phyloP scores from a whole-genome alignment of 2,113 vertebrate genomes.

The Aptenodytes patagonicus region DNA sequence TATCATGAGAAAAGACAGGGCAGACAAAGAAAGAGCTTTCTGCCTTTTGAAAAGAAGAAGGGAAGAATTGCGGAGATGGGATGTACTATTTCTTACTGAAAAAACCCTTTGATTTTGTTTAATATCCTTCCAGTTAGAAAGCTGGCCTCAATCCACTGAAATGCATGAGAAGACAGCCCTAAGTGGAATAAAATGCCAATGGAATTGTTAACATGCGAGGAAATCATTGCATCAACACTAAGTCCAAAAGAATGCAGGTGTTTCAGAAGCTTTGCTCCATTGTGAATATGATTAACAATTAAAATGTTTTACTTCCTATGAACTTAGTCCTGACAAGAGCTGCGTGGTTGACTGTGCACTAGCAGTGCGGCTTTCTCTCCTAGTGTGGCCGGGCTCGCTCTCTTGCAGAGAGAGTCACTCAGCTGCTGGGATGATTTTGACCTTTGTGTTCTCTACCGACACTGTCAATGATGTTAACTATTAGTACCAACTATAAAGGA shows the following conservation, averaged over 20 bases:
- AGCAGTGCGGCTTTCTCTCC: not conserved
- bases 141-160: slow-evolving; percentile 1
- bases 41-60: not conserved
- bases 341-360: not conserved
- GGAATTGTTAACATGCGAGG: not conserved
- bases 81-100: not conserved
- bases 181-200: slow-evolving; percentile 2
- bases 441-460: not conserved
- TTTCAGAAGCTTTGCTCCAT: not conserved
- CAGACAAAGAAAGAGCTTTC: not conserved
- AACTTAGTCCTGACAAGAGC: not conserved
- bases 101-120: not conserved
- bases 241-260: not conserved
- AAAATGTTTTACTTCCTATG: not conserved
- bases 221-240: not conserved
- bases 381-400: fast-evolving
- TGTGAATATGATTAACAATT: not conserved
- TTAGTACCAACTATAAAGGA: not conserved
- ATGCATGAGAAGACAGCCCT: not conserved
- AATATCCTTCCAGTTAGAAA: not conserved
- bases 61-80: not conserved
- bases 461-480: not conserved
- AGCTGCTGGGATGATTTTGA: not conserved
- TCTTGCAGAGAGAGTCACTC: not conserved
- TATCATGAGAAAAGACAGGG: not conserved